Evolutionary conservation across 2,888 invertebrate species (phyloP).

Genomic region (Sphaerophoria taeniata): DNA sequence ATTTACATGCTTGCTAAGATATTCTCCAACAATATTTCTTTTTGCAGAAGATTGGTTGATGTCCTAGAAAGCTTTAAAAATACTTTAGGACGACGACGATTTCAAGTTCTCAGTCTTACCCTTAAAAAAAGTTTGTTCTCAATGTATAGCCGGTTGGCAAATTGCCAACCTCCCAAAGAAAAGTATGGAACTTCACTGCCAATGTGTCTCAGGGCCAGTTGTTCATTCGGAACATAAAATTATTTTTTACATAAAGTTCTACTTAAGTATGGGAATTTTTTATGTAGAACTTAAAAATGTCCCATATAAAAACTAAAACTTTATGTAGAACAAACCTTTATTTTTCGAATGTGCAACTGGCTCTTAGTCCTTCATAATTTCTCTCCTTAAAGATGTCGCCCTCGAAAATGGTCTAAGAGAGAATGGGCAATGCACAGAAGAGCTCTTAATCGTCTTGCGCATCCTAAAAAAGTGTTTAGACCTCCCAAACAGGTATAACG

Average conservation of each 20-base stretch:
- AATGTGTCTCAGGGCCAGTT: background rate
- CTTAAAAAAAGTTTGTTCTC: slow-evolving; percentile 80
- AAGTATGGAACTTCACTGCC: slow-evolving; percentile 72
- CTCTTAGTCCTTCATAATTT: too few relatives aligned
- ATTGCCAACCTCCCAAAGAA: slow-evolving; percentile 77
- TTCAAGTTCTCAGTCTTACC: slow-evolving; percentile 77
- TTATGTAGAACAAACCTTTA: too few relatives aligned
- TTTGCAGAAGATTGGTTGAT: slow-evolving; percentile 34
- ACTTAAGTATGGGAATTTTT: too few relatives aligned
- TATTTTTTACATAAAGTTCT: too few relatives aligned
- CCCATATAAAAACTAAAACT: too few relatives aligned
- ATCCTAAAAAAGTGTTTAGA: slow-evolving; percentile 77
- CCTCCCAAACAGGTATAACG: slow-evolving; percentile 75
- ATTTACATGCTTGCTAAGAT: background rate
- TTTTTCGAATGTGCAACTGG: too few relatives aligned
- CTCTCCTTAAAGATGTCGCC: slow-evolving; percentile 71
- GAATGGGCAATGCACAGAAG: slow-evolving; percentile 77
- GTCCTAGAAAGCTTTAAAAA: background rate
- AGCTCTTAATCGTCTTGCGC: slow-evolving; percentile 77
- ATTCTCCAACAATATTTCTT: background rate
- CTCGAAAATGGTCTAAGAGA: slow-evolving; percentile 76
- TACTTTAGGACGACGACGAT: slow-evolving; percentile 49
- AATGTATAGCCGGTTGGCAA: slow-evolving; percentile 80
- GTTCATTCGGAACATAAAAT: too few relatives aligned
- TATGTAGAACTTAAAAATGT: too few relatives aligned